phyloP scores from a whole-genome alignment of 2,797 vertebrate genomes.

The Syngnathus acus region DNA sequence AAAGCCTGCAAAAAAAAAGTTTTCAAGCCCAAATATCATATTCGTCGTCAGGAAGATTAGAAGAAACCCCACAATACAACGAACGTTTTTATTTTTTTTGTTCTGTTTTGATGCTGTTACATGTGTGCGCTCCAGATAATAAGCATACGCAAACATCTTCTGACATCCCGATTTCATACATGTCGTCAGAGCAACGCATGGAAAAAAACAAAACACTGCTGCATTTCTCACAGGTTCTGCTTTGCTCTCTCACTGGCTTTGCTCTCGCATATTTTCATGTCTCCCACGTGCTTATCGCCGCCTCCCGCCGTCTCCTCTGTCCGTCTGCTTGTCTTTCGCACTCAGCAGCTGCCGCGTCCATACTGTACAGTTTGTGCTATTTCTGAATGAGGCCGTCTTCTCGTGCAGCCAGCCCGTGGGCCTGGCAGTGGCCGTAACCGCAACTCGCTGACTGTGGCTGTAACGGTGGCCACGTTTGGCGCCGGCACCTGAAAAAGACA shows the following conservation, averaged over 20 bases:
- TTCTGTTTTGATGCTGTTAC: constrained; percentile 24
- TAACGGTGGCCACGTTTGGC: constrained; percentile 37
- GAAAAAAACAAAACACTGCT: constrained; percentile 56
- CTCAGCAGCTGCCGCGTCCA: constrained; percentile 68
- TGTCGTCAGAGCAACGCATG: constrained; percentile 60
- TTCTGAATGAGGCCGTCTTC: constrained; percentile 69
- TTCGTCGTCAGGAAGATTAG: constrained; percentile 48
- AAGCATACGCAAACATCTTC: constrained; percentile 66
- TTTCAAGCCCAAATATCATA: constrained; percentile 37
- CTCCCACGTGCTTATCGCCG: constrained; percentile 54
- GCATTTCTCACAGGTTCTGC: constrained; percentile 65
- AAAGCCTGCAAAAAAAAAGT: constrained; percentile 12
- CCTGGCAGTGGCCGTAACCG: constrained; percentile 54
- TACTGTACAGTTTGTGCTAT: constrained; percentile 71
- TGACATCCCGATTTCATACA: constrained; percentile 69
- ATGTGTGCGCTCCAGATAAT: constrained; percentile 56
- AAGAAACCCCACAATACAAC: constrained; percentile 28
- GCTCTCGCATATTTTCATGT: constrained; percentile 60
- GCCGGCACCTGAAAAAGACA: constrained; percentile 59
- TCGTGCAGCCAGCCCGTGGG: constrained; percentile 53
- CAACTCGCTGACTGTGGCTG: constrained; percentile 56
- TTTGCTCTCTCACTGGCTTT: constrained; percentile 52
- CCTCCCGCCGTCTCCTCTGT: constrained; percentile 58
- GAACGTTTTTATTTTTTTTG: constrained; percentile 23
- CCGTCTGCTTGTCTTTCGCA: constrained; percentile 70